Evolutionary conservation across 1,140 invertebrate species (phyloP).

Genomic region (Colletes gigas): DNA sequence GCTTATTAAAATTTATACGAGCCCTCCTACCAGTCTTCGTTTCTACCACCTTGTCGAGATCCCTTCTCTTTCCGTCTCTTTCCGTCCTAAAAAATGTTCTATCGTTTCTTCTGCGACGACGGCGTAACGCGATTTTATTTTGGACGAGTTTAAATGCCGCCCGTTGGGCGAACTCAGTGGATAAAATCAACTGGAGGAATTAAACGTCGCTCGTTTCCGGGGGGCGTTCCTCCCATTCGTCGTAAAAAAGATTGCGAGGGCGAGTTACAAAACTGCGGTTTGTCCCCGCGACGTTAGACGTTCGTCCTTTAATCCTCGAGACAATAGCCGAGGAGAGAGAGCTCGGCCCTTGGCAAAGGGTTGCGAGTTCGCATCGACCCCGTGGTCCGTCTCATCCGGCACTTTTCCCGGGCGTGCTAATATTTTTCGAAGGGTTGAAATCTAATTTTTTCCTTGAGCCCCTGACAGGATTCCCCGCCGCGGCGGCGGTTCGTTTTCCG

Average conservation of each 20-base stretch:
- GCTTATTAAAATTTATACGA: constrained; percentile 78
- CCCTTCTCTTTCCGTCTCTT: not conserved
- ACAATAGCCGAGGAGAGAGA: constrained; percentile 64
- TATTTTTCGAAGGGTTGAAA: constrained; percentile 77
- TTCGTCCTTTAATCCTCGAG: constrained; percentile 77
- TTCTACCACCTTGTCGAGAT: constrained; percentile 25
- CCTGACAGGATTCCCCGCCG: constrained; percentile 28
- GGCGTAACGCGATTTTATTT: too few relatives aligned
- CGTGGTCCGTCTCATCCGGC: constrained; percentile 37
- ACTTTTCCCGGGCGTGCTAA: constrained; percentile 69
- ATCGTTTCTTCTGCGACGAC: not conserved
- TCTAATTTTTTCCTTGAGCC: constrained; percentile 77
- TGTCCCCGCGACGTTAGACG: constrained; percentile 74
- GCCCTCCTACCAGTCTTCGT: constrained; percentile 8
- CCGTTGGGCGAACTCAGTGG: too few relatives aligned
- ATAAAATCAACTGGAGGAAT: too few relatives aligned
- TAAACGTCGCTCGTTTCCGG: not conserved
- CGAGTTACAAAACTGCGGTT: constrained; percentile 46
- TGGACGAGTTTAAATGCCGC: too few relatives aligned
- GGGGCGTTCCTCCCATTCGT: not conserved
- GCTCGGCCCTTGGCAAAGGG: constrained; percentile 66
- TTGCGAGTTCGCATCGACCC: constrained; percentile 61
- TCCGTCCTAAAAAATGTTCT: not conserved
- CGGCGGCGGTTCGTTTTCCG: not conserved
- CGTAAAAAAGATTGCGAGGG: constrained; percentile 19